Evolutionary conservation across 23 tunicate species (phyloP).

Genomic region (Styela clava): DNA sequence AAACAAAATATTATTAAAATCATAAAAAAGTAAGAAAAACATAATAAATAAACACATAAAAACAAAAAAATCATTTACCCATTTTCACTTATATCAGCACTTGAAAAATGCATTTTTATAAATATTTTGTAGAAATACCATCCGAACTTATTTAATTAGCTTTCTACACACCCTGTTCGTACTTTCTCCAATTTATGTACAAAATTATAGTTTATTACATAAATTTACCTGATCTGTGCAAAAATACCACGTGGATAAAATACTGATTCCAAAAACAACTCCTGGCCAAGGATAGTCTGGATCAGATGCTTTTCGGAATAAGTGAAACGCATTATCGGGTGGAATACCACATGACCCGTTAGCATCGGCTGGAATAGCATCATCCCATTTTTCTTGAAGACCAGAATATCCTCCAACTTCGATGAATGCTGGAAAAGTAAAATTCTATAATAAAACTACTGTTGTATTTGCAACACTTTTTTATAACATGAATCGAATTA

Average conservation of each 20-base stretch:
- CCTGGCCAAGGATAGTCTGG: conserved; percentile 56
- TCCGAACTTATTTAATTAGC: too few species aligned
- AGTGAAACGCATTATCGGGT: conserved; percentile 22
- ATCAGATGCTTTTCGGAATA: conserved; percentile 36
- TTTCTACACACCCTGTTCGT: too few species aligned
- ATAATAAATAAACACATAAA: too few species aligned
- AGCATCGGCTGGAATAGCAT: conserved; percentile 30
- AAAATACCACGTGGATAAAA: conserved; percentile 39
- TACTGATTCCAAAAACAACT: conserved; percentile 28
- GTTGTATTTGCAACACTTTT: too few species aligned
- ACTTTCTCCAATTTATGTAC: too few species aligned
- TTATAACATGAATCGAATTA: too few species aligned
- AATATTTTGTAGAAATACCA: too few species aligned
- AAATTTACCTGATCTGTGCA: conserved; percentile 33
- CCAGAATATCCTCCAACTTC: conserved; percentile 33
- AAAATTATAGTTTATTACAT: too few species aligned
- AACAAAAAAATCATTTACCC: too few species aligned
- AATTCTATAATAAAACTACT: background rate
- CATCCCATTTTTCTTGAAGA: conserved; percentile 3
- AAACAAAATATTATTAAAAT: background rate
- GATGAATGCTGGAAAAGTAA: background rate
- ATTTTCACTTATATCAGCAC: too few species aligned
- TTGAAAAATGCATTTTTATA: too few species aligned
- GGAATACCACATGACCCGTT: conserved; percentile 28
- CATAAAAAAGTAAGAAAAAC: background rate